Percentiles rank a stretch among this genome's conserved stretches.
These are phyloP conservation scores for Drosophila percnosoma DNA, from an alignment of 2,888 invertebrate species.

Conservation along the genomic window DNA sequence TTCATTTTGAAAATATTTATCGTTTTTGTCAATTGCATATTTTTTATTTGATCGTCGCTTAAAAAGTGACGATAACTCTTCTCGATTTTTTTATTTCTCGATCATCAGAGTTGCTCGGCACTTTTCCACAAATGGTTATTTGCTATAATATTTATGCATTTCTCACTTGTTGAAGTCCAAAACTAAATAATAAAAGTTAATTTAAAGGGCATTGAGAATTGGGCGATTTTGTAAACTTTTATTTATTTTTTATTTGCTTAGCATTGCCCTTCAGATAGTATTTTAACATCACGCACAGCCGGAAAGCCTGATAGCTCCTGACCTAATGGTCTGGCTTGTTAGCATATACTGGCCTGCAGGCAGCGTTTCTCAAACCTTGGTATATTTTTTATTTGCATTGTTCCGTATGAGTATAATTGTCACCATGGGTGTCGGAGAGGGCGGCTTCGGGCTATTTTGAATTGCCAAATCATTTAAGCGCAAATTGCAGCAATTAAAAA, in stretches of 20 bases:
- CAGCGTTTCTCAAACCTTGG: conserved; percentile 28
- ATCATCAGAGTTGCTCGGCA: background rate
- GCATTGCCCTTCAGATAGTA: conserved; percentile 22
- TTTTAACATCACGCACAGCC: conserved; percentile 16
- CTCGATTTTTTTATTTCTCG: background rate
- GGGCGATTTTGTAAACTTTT: conserved; percentile 5
- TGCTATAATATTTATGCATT: too few species aligned
- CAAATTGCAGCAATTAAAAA: conserved; percentile 75
- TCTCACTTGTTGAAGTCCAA: background rate
- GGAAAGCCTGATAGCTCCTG: conserved; percentile 23
- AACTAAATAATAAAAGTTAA: too few species aligned
- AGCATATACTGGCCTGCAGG: conserved; percentile 54
- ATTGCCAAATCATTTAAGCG: conserved; percentile 72
- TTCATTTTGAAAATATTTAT: too few species aligned
- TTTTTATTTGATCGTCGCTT: background rate
- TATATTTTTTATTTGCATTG: conserved; percentile 28
- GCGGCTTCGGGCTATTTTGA: conserved; percentile 51
- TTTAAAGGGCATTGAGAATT: conserved; percentile 14
- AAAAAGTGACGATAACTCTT: too few species aligned
- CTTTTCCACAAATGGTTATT: background rate
- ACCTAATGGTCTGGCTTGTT: conserved; percentile 56
- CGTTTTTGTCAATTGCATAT: too few species aligned
- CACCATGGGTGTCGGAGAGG: conserved; percentile 77
- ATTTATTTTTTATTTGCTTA: conserved; percentile 20
- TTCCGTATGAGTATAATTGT: conserved; percentile 73